Conservation (phyloP, 2,888 invertebrate genomes). For the Doris montereyensis region DNA sequence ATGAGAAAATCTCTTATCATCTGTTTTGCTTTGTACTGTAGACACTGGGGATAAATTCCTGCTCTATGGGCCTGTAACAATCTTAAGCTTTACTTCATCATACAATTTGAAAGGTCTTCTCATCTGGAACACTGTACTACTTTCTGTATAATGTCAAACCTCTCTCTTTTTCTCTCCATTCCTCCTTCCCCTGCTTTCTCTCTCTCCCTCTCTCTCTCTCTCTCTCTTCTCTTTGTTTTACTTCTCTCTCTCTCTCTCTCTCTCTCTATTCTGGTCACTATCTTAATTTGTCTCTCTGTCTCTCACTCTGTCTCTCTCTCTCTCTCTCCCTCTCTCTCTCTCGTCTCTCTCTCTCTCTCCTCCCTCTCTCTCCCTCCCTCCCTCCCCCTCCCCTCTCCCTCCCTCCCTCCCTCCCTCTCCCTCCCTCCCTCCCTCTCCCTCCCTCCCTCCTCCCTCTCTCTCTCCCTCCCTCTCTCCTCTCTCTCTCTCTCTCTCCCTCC, state of each 20-base stretch:
- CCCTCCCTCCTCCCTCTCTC: not conserved
- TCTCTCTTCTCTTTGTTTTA: conserved; percentile 51
- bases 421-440: not conserved
- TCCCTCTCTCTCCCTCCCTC: not conserved
- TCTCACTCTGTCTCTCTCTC: conserved; percentile 37
- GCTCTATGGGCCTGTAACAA: too few relatives aligned
- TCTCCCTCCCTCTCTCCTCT: not conserved
- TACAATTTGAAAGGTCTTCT: too few relatives aligned
- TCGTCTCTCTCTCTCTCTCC: conserved; percentile 39
- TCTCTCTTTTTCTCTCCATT: too few relatives aligned
- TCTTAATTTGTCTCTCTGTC: conserved; percentile 60
- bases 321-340: conserved; percentile 39
- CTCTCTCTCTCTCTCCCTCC: not conserved
- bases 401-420: not conserved
- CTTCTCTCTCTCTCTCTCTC: too few relatives aligned
- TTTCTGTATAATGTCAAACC: too few relatives aligned
- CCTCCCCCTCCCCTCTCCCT: conserved; percentile 3
- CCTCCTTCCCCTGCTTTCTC: too few relatives aligned
- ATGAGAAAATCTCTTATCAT: too few relatives aligned
- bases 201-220: not conserved
- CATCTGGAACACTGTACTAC: too few relatives aligned
- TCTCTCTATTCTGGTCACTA: too few relatives aligned
- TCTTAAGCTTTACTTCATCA: too few relatives aligned
- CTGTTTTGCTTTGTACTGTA: too few relatives aligned
- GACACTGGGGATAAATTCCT: too few relatives aligned